phyloP scores from a whole-genome alignment of 2,113 vertebrate species.

The Acanthochromis polyacanthus region DNA sequence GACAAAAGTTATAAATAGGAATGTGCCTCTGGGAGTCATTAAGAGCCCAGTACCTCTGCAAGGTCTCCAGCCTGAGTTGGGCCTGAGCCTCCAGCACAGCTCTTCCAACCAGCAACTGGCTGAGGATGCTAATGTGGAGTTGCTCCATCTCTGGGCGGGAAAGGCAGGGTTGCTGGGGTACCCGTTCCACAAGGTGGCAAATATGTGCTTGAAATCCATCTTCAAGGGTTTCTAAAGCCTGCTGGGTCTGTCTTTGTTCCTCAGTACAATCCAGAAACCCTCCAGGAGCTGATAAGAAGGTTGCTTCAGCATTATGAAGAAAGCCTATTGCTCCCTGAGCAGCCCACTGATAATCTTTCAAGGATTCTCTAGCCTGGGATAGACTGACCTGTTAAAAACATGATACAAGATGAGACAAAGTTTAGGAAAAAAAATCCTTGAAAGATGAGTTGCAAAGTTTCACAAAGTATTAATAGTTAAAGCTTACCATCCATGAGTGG shows the following conservation, averaged over 20 bases:
- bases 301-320: conserved; percentile 80
- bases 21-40: neutral
- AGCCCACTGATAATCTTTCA: conserved; percentile 82
- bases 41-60: conserved; percentile 74
- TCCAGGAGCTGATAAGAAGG: conserved; percentile 64
- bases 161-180: conserved; percentile 76
- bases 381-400: conserved; percentile 83
- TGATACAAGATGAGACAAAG: conserved; percentile 1
- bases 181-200: conserved; percentile 77
- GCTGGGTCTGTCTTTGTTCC: conserved; percentile 64
- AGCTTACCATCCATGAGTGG: conserved; percentile 85
- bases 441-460: neutral
- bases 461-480: neutral
- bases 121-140: conserved; percentile 81
- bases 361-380: conserved; percentile 80
- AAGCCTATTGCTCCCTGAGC: conserved; percentile 77
- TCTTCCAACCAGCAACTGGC: conserved; percentile 80
- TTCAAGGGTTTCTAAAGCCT: conserved; percentile 64
- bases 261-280: conserved; percentile 76
- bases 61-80: conserved; percentile 73
- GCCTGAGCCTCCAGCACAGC: conserved; percentile 80
- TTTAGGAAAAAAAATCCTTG: conserved; percentile 16
- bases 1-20: neutral
- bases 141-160: conserved; percentile 74
- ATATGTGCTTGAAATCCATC: conserved; percentile 83